Evolutionary conservation across 2,888 invertebrate genomes (phyloP).

Genomic region (Brachyptera risi): DNA sequence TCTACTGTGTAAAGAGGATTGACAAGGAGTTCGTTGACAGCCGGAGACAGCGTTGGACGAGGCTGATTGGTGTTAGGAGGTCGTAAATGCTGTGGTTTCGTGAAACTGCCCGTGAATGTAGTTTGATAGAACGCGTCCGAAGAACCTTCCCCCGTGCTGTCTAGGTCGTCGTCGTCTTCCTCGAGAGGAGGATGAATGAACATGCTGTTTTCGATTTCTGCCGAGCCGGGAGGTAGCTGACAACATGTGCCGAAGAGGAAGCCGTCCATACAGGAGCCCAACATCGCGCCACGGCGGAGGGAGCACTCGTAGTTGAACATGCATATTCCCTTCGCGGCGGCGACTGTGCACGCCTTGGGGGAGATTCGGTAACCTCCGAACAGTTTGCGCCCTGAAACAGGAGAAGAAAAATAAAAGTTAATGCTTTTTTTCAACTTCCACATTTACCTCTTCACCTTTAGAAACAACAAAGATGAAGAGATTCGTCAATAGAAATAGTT

Average conservation of each 20-base stretch:
- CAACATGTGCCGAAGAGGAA: constrained; percentile 92
- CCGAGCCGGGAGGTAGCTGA: constrained; percentile 54
- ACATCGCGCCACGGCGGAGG: constrained; percentile 73
- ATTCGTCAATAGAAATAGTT: no score
- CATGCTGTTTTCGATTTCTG: constrained; percentile 28
- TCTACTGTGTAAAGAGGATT: constrained; percentile 19
- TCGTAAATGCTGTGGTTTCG: background rate
- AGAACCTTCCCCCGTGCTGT: background rate
- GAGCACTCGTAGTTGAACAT: constrained; percentile 92
- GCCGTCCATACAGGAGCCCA: constrained; percentile 89
- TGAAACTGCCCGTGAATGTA: constrained; percentile 1
- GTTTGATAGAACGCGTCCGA: constrained; percentile 13
- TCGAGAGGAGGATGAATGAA: background rate
- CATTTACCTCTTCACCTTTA: no score
- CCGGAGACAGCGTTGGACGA: background rate
- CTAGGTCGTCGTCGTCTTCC: background rate
- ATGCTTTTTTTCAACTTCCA: no score
- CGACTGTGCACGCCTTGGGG: constrained; percentile 63
- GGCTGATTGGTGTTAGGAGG: constrained; percentile 11
- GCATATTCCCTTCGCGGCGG: constrained; percentile 74
- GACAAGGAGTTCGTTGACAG: constrained; percentile 7
- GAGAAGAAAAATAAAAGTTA: no score
- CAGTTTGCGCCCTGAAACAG: constrained; percentile 58
- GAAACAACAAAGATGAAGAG: no score
- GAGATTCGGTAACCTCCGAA: constrained; percentile 86